Base-by-base conservation (phyloP, 2,797 vertebrate genomes). In the Hipposideros larvatus region DNA sequence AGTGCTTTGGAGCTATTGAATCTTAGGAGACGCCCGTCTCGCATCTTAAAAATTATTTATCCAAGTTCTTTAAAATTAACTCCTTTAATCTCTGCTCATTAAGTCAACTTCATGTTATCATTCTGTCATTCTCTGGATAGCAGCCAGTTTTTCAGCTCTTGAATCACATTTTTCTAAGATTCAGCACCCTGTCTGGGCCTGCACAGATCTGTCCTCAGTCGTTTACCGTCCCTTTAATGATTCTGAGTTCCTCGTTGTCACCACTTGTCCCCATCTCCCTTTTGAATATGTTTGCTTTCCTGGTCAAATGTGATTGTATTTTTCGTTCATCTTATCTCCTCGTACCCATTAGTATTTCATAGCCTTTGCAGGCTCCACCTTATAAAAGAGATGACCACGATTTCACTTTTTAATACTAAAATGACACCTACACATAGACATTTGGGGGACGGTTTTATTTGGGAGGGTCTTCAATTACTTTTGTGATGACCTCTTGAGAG, bases 1-100 rank as follows among this genome's bases (percentile, higher is more conserved):
- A 96, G 97, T 78, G 77, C 87, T 97, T 93, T n/a, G 22, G 84
- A 92, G 94, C 84, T 85, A 73, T 97, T 93, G 90, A 77, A 63
- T 89, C 89, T 96, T 94, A 28, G 73, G 80, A 94, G 94, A 90
- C 22, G 73, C 83, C 93, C 26, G 2, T 79, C 87, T 97, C 90
- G 93, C 91, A 97, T 98, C 87, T 90, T 93, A 94, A 96, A 94
- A 96, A 97, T 97, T 93, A 96, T 95, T 97, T 96, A 96, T 91
- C 79, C 87, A 88, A 90, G 46, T 75, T 92, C 57, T 77, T 97
- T 93, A 82, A 96, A 96, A 97, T 96, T 97, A 96, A 95, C 95
- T 96, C 96, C 95, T 97, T 97, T 96, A 88, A 97, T 96, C 86
- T 94, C 80, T 79, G 92, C 87, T 94, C 85, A 93, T 98, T 97